A percentile compares a stretch with the other conserved stretches of the same genome.
Conservation (phyloP, 1,140 invertebrate genomes). For the Stegodyphus mimosarum region DNA sequence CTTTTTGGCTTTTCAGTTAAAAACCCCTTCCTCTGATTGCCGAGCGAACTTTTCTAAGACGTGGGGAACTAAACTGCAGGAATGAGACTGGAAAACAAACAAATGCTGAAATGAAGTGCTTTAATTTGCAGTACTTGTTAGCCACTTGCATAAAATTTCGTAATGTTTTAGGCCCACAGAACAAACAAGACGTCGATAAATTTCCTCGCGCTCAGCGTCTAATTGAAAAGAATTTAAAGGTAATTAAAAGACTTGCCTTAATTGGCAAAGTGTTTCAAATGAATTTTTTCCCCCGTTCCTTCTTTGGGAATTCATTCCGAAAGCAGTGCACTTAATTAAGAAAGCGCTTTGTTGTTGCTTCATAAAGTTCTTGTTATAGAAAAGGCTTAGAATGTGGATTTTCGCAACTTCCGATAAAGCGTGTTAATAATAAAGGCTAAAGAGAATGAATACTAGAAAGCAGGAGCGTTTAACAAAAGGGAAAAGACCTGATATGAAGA, state of each 20-base stretch:
- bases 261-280: slow-evolving; percentile 20
- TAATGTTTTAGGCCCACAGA: slow-evolving; percentile 32
- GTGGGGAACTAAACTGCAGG: background rate
- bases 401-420: slow-evolving; percentile 6
- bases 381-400: slow-evolving; percentile 21
- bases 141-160: slow-evolving; percentile 41
- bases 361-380: slow-evolving; percentile 21
- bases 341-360: slow-evolving; percentile 29
- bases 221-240: slow-evolving; percentile 50
- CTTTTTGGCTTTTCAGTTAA: background rate
- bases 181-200: slow-evolving; percentile 39
- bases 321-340: slow-evolving; percentile 35
- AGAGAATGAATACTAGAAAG: background rate
- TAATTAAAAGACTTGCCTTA: slow-evolving; percentile 53
- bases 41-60: slow-evolving; percentile 17
- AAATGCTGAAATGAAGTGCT: slow-evolving; percentile 34
- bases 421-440: background rate
- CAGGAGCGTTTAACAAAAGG: background rate
- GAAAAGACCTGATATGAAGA: background rate
- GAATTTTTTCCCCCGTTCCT: background rate
- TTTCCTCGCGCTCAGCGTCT: background rate
- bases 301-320: background rate
- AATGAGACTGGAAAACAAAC: slow-evolving; percentile 5
- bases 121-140: slow-evolving; percentile 49
- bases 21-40: background rate